Percentiles rank a stretch among this genome's conserved stretches.
Conservation (phyloP, 2,113 vertebrate genomes). For the Siniperca chuatsi region DNA sequence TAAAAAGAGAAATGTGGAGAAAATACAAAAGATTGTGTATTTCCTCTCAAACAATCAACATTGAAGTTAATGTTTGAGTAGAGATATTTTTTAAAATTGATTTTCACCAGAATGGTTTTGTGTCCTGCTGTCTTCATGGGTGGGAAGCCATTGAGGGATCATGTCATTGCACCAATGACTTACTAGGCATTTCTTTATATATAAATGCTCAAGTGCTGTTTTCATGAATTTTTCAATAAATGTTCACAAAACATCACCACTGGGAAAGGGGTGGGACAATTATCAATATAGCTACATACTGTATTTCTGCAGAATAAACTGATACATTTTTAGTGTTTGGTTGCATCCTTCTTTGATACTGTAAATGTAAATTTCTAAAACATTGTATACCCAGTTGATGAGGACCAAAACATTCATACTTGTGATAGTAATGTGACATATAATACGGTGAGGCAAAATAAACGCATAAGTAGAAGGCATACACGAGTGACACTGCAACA, state of each 20-base stretch:
- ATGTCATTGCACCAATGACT: background rate
- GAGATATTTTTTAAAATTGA: background rate
- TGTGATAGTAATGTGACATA: background rate
- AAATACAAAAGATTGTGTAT: background rate
- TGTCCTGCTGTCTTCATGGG: background rate
- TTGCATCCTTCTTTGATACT: background rate
- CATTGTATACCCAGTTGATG: too few relatives aligned
- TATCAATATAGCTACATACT: background rate
- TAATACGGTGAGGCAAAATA: background rate
- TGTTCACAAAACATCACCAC: background rate
- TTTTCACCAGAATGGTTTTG: too few relatives aligned
- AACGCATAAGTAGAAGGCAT: constrained; percentile 2
- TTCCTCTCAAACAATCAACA: background rate
- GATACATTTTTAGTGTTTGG: background rate
- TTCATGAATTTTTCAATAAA: background rate
- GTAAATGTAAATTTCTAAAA: background rate
- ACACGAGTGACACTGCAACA: background rate
- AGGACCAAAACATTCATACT: background rate
- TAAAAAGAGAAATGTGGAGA: background rate
- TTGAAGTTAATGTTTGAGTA: background rate
- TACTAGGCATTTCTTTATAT: background rate
- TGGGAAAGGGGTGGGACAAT: background rate
- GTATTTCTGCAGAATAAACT: background rate
- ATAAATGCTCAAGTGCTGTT: background rate
- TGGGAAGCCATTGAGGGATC: constrained; percentile 15